Percentiles rank a stretch among this genome's conserved stretches.
These are phyloP conservation scores for Drosophila lacteicornis DNA, from an alignment of 1,140 invertebrate genomes.

Conservation along the genomic window DNA sequence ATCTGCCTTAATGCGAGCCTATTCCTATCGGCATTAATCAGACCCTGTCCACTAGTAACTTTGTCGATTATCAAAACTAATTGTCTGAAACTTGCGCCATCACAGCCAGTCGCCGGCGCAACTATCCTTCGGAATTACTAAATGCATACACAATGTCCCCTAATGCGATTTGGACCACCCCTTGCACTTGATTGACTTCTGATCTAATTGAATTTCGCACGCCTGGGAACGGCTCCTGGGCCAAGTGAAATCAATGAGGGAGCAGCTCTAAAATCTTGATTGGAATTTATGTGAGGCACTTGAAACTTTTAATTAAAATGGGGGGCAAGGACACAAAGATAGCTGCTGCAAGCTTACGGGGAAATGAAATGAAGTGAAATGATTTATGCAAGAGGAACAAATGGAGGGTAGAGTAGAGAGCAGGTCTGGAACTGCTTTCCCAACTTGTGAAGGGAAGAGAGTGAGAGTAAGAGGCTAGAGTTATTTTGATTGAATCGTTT, in stretches of 20 bases:
- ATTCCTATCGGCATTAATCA: constrained; percentile 21
- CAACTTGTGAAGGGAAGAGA: background rate
- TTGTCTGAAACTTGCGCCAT: constrained; percentile 23
- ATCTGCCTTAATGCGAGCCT: constrained; percentile 10
- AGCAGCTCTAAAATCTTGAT: constrained; percentile 46
- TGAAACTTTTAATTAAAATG: constrained; percentile 61
- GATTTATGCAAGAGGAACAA: constrained; percentile 30
- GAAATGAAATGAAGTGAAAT: constrained; percentile 47
- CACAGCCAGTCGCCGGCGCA: background rate
- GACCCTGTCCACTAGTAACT: background rate
- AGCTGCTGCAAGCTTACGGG: constrained; percentile 2
- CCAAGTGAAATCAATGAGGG: constrained; percentile 55
- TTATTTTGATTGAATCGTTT: constrained; percentile 2
- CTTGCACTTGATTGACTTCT: constrained; percentile 49
- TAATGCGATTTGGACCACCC: constrained; percentile 13
- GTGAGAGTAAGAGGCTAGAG: background rate
- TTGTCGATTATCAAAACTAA: constrained; percentile 40
- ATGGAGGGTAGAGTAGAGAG: background rate
- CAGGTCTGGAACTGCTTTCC: background rate
- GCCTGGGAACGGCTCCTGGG: constrained; percentile 38
- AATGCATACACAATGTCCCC: constrained; percentile 32
- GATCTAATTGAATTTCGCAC: constrained; percentile 64
- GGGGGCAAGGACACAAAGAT: constrained; percentile 24
- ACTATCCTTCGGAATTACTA: constrained; percentile 7
- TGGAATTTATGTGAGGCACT: constrained; percentile 59